Conservation (phyloP, 1,140 invertebrate genomes). For the Notospermus geniculatus region DNA sequence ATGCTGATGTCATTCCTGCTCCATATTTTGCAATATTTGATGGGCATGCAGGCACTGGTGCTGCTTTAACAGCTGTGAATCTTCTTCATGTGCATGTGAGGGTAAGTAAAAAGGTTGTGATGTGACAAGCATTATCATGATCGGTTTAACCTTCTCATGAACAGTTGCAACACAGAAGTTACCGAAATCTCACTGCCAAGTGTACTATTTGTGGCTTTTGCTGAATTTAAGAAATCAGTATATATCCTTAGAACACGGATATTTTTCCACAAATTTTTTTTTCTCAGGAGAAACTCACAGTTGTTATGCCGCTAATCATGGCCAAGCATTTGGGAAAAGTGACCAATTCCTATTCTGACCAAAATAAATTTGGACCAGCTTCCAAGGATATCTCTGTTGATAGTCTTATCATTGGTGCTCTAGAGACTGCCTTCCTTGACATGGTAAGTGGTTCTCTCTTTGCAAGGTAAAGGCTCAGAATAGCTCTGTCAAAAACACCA, state of each 20-base stretch:
- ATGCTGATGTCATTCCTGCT: conserved; percentile 59
- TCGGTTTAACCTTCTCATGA: too few species aligned
- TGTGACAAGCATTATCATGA: not conserved
- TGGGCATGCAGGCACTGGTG: conserved; percentile 81
- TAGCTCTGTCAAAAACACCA: too few species aligned
- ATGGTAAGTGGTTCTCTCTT: conserved; percentile 60
- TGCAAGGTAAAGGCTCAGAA: too few species aligned
- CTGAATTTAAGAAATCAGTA: not conserved
- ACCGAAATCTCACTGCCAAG: not conserved
- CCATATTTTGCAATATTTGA: conserved; percentile 84
- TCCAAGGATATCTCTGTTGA: conserved; percentile 57
- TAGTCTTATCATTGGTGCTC: conserved; percentile 68
- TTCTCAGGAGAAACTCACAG: conserved; percentile 6
- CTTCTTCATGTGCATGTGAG: conserved; percentile 78
- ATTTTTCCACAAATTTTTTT: too few species aligned
- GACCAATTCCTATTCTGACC: not conserved
- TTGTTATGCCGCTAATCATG: not conserved
- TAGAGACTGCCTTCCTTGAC: conserved; percentile 70
- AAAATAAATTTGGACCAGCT: not conserved
- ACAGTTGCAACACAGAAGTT: not conserved
- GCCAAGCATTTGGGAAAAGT: not conserved
- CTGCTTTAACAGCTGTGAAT: conserved; percentile 74
- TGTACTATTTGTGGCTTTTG: not conserved
- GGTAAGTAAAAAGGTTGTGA: conserved; percentile 60
- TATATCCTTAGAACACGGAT: too few species aligned